Conservation (phyloP, 2,113 vertebrate species). For the Marmota monax region DNA sequence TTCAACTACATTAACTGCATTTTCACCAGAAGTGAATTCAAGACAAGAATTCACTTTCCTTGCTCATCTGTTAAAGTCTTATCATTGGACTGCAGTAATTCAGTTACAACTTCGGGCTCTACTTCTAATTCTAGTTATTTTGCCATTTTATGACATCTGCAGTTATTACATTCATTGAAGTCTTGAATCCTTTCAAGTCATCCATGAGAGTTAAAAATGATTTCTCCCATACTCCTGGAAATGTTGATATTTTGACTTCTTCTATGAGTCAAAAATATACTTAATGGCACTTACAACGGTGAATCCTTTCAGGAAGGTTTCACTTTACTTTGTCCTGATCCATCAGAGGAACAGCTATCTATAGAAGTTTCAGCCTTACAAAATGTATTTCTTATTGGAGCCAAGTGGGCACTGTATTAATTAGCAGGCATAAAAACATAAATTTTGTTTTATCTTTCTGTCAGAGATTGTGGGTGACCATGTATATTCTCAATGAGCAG, state of each 20-base stretch:
- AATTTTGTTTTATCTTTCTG: not conserved
- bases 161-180: not conserved
- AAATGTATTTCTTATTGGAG: too few relatives aligned
- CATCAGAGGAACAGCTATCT: not conserved
- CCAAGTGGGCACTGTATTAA: not conserved
- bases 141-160: not conserved
- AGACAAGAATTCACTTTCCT: too few relatives aligned
- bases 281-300: not conserved
- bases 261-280: not conserved
- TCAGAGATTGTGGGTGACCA: not conserved
- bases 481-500: not conserved
- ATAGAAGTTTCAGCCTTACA: not conserved
- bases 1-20: not conserved
- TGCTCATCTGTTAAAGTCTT: not conserved
- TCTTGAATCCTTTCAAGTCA: not conserved
- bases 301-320: not conserved
- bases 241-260: not conserved
- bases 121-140: not conserved
- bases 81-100: not conserved
- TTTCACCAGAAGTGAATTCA: not conserved
- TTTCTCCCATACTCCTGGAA: not conserved
- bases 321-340: not conserved
- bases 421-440: not conserved
- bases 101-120: not conserved
- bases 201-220: not conserved